phyloP scores from a whole-genome alignment of 2,888 invertebrate species.

The Habroteleia sp. region DNA sequence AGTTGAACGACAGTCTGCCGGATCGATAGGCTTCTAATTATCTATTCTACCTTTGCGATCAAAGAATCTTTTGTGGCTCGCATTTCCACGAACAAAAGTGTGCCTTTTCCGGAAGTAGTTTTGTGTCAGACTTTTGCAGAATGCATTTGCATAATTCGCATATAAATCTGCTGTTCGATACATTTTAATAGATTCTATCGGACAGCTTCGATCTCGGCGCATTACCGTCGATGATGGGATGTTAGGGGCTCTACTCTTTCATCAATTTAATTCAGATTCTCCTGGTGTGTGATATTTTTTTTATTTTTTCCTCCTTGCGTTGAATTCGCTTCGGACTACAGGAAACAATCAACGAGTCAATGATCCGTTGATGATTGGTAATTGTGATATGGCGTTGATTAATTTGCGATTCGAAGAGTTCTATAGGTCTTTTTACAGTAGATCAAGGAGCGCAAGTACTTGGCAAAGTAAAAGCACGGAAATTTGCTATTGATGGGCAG shows the following conservation, averaged over 20 bases:
- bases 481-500: conserved; percentile 21
- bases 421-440: conserved; percentile 4
- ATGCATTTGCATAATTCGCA: conserved; percentile 61
- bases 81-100: conserved; percentile 30
- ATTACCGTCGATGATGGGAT: conserved; percentile 41
- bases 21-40: conserved; percentile 25
- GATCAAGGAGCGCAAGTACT: neutral
- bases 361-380: conserved; percentile 54
- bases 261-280: conserved; percentile 51
- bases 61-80: conserved; percentile 43
- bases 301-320: conserved; percentile 10
- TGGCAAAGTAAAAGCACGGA: conserved; percentile 35
- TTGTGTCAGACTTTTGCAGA: conserved; percentile 25
- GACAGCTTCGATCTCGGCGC: conserved; percentile 21
- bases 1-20: conserved; percentile 8
- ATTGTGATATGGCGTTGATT: conserved; percentile 27
- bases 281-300: conserved; percentile 34
- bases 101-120: conserved; percentile 67
- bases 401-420: conserved; percentile 30
- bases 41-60: conserved; percentile 38
- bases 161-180: conserved; percentile 36
- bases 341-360: conserved; percentile 53
- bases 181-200: conserved; percentile 53
- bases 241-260: conserved; percentile 53
- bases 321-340: conserved; percentile 20